Conservation (phyloP, 2,113 vertebrate genomes). For the Noctilio leporinus region DNA sequence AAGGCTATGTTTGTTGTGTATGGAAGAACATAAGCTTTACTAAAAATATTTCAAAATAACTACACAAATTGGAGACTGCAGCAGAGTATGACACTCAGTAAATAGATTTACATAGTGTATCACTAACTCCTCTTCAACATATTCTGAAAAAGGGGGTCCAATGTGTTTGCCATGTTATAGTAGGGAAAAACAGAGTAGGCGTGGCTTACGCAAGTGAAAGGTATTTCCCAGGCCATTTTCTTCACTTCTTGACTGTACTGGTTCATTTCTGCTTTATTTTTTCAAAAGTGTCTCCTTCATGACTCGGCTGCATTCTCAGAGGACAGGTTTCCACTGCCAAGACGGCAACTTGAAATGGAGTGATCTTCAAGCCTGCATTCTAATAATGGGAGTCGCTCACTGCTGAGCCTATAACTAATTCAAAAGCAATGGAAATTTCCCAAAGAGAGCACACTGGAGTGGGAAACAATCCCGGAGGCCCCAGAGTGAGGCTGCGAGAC, state of each 20-base stretch:
- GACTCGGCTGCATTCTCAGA: background rate
- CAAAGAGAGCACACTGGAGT: conserved; percentile 15
- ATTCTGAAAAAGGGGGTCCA: background rate
- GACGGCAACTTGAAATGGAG: conserved; percentile 36
- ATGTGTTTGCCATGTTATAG: background rate
- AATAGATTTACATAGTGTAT: background rate
- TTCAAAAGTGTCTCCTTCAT: background rate
- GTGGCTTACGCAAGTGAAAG: background rate
- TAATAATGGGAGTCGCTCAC: conserved; percentile 38
- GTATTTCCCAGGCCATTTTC: background rate
- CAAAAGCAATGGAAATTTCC: conserved; percentile 59
- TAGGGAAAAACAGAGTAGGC: background rate
- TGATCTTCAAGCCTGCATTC: conserved; percentile 54
- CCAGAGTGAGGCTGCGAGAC: background rate
- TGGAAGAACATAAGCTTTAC: background rate
- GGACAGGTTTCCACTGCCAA: conserved; percentile 44
- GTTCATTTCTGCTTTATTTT: conserved; percentile 7
- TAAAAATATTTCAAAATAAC: background rate
- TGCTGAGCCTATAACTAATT: conserved; percentile 65
- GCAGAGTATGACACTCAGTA: background rate
- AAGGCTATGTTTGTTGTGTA: background rate
- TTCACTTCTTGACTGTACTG: background rate
- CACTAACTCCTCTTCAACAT: background rate
- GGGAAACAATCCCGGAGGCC: background rate
- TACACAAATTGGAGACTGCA: background rate